Conservation (phyloP, 2,113 vertebrate species). For the Rhinopomastus cyanomelas region DNA sequence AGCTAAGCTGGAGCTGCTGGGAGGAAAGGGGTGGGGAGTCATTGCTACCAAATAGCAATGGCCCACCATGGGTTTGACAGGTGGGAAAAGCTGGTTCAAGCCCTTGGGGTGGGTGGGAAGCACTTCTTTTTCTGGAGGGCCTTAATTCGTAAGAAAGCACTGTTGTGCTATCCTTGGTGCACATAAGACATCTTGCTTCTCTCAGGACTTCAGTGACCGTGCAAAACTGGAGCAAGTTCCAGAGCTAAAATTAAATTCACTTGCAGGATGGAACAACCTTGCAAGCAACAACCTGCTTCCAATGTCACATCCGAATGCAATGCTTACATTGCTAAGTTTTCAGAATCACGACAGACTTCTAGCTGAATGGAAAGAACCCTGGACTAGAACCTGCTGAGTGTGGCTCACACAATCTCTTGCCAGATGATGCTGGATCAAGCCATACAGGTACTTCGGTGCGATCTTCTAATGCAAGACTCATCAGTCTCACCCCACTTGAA, state of each 20-base stretch:
- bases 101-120: not conserved
- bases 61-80: not conserved
- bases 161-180: not conserved
- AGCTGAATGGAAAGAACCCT: not conserved
- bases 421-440: not conserved
- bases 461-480: not conserved
- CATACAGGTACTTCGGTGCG: not conserved
- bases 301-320: constrained; percentile 7
- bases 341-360: not conserved
- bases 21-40: not conserved
- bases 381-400: not conserved
- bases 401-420: not conserved
- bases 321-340: not conserved
- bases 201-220: not conserved
- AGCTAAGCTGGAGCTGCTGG: not conserved
- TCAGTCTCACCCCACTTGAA: not conserved
- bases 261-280: constrained; percentile 31
- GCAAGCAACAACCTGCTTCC: constrained; percentile 54
- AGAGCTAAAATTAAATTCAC: constrained; percentile 51
- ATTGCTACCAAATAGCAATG: not conserved
- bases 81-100: not conserved
- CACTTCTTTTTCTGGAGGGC: not conserved
- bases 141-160: not conserved
- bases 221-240: constrained; percentile 1
- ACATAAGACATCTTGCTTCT: not conserved